These are phyloP conservation scores for Vultur gryphus DNA, from an alignment of 2,797 vertebrate genomes.

Conservation along the genomic window DNA sequence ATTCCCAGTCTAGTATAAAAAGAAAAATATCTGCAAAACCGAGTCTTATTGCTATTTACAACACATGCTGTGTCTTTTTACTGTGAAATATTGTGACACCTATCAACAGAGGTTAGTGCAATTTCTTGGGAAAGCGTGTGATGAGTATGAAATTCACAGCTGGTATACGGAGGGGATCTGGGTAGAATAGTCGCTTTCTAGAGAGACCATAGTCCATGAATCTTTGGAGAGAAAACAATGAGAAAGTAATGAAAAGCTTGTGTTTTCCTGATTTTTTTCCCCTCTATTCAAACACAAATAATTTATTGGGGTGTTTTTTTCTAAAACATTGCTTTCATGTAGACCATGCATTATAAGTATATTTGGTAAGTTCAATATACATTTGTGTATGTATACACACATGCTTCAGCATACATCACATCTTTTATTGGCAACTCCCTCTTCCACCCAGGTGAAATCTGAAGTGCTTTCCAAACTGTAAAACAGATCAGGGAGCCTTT, in stretches of 20 bases:
- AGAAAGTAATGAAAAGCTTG: neutral
- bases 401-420: neutral
- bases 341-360: neutral
- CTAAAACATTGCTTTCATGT: neutral
- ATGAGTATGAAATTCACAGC: neutral
- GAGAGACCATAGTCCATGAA: neutral
- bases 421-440: neutral
- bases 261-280: neutral
- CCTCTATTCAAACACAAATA: neutral
- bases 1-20: neutral
- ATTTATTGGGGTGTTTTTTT: neutral
- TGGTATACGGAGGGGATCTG: neutral
- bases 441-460: neutral
- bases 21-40: neutral
- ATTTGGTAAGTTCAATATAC: neutral
- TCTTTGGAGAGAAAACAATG: conserved; percentile 3
- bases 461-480: neutral
- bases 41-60: neutral
- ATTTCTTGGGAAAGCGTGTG: conserved; percentile 3
- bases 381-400: neutral
- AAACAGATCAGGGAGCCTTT: neutral
- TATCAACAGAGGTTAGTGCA: conserved; percentile 44
- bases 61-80: conserved; percentile 1
- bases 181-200: neutral
- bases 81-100: conserved; percentile 42